These are phyloP conservation scores for Drosophila pruinosa DNA, from an alignment of 1,140 invertebrate genomes.

Conservation along the genomic window DNA sequence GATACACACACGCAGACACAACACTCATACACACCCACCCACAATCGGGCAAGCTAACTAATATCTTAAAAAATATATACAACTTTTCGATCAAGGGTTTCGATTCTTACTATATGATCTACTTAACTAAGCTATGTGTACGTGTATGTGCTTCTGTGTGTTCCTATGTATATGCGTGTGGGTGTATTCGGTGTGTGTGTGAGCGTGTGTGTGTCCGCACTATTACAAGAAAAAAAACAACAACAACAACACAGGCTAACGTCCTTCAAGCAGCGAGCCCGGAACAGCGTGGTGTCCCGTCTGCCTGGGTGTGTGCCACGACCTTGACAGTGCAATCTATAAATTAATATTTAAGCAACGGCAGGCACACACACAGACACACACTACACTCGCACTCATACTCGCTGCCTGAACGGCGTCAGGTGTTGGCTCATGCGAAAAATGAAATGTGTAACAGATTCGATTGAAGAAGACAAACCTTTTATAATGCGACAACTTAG, in stretches of 20 bases:
- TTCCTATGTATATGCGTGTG: slow-evolving; percentile 4
- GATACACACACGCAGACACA: slow-evolving; percentile 34
- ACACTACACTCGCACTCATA: slow-evolving; percentile 1
- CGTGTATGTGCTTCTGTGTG: slow-evolving; percentile 26
- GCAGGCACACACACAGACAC: slow-evolving; percentile 6
- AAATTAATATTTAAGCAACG: slow-evolving; percentile 41
- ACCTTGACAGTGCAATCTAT: slow-evolving; percentile 46
- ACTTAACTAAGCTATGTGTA: slow-evolving; percentile 20
- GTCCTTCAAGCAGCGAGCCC: slow-evolving; percentile 53
- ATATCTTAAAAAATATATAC: slow-evolving; percentile 7
- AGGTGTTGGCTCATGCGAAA: slow-evolving; percentile 78
- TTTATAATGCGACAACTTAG: slow-evolving; percentile 18
- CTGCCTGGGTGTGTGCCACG: slow-evolving; percentile 20
- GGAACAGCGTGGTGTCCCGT: not conserved
- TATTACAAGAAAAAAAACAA: not conserved
- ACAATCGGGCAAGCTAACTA: slow-evolving; percentile 31
- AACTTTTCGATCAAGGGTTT: not conserved
- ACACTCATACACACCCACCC: slow-evolving; percentile 19
- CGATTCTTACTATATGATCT: slow-evolving; percentile 2
- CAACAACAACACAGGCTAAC: slow-evolving; percentile 76
- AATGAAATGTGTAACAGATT: slow-evolving; percentile 23
- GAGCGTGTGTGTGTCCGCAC: slow-evolving; percentile 1
- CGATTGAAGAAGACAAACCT: slow-evolving; percentile 10
- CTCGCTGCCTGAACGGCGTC: slow-evolving; percentile 66
- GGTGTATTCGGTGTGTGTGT: slow-evolving; percentile 11